Percentiles rank a stretch among this genome's conserved stretches.
Evolutionary conservation across 1,140 invertebrate species (phyloP).

Genomic region (Rhynchophorus ferrugineus): DNA sequence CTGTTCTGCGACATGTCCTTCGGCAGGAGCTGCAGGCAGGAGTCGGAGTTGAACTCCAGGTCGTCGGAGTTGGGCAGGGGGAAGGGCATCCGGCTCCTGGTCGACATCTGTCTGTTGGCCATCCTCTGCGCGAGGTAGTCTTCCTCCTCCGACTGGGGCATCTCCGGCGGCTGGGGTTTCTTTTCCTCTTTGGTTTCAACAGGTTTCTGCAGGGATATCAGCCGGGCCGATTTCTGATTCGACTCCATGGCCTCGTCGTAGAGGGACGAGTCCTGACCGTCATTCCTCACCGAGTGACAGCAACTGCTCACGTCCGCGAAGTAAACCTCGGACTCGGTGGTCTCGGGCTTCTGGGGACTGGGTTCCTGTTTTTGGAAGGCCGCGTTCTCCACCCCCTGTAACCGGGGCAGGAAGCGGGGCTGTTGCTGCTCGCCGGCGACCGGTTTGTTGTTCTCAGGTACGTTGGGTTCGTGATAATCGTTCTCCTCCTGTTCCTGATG

Average conservation of each 20-base stretch:
- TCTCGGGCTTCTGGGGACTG: slow-evolving; percentile 47
- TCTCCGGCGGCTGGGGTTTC: background rate
- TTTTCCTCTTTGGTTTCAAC: slow-evolving; percentile 25
- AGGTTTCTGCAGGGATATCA: slow-evolving; percentile 30
- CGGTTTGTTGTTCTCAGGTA: slow-evolving; percentile 21
- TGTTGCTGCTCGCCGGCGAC: slow-evolving; percentile 25
- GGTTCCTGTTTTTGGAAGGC: slow-evolving; percentile 55
- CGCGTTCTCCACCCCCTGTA: slow-evolving; percentile 57
- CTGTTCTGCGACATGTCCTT: slow-evolving; percentile 49
- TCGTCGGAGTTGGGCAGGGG: slow-evolving; percentile 42
- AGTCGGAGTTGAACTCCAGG: slow-evolving; percentile 30
- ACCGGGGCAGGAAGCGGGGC: slow-evolving; percentile 39
- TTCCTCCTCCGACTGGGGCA: slow-evolving; percentile 36
- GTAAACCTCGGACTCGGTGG: slow-evolving; percentile 70
- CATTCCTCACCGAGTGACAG: slow-evolving; percentile 63
- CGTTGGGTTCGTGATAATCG: slow-evolving; percentile 33
- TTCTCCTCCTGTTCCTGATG: slow-evolving; percentile 31
- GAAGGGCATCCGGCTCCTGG: slow-evolving; percentile 49
- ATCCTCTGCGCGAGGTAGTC: slow-evolving; percentile 49
- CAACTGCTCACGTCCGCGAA: slow-evolving; percentile 82
- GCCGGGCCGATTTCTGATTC: slow-evolving; percentile 29
- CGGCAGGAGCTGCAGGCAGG: slow-evolving; percentile 39
- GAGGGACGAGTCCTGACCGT: slow-evolving; percentile 41
- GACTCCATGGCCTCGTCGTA: slow-evolving; percentile 41
- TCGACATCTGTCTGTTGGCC: slow-evolving; percentile 49